Evolutionary conservation across 2,888 invertebrate genomes (phyloP), one percentile per base, ranked within the genome.

Genomic region (Hoplodrina ambigua): DNA sequence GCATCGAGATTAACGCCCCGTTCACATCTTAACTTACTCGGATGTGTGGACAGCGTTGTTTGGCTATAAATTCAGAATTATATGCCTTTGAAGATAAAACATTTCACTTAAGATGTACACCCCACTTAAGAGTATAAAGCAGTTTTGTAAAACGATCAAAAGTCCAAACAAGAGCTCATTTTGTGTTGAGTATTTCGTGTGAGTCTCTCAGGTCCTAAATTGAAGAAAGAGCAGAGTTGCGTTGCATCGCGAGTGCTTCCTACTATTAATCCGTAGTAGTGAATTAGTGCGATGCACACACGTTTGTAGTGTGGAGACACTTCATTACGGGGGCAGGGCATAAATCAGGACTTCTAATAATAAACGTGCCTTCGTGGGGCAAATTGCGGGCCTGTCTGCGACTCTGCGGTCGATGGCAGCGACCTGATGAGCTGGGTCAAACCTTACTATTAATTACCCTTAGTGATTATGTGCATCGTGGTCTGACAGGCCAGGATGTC

Each of bases 291-390:
- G 89, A 89, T 91, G 92, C 93, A 91, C 92, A 93, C 93, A 91
- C 94, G 94, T 94, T 93, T 91, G 93, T 91, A 93, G 93, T 92
- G 93, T 91, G 91, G 93, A 91, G 96, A 95, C 94, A 95, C 95
- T 96, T 94, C 94, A 96, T 96, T 96, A 96, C 91, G 92, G 91
- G 92, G 93, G 92, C 89, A 91, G 93, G 90, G 83, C 92, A 95
- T 96, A 96, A 96, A 96, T 96, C 95, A 96, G 94, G 93, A 93
- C 94, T 95, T 96, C 96, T 96, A 96, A 96, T 96, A 96, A 96
- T 96, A 96, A 96, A 96, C 96, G 93, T 94, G 96, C 95, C 95
- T 95, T 94, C 90, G 91, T 90, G 91, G 91, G 92, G 94, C 94
- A 94, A 94, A 95, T 94, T 94, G 94, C 91, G 89, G 88, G 85